Evolutionary conservation across 2,113 vertebrate genomes (phyloP).

Genomic region (Alligator mississippiensis): DNA sequence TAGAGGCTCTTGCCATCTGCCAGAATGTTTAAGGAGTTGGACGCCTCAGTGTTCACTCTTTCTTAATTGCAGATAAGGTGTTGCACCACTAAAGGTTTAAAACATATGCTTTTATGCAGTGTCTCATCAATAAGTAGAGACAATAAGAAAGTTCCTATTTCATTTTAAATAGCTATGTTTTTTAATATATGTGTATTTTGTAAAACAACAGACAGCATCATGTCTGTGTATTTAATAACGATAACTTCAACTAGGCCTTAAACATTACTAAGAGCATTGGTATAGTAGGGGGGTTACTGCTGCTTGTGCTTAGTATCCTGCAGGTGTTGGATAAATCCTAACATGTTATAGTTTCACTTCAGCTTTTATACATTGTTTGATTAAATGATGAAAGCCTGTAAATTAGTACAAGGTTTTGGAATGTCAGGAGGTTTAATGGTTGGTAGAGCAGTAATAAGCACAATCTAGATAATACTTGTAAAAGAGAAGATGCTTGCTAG

Average conservation of each 20-base stretch:
- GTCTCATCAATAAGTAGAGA: not conserved
- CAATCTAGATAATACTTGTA: not conserved
- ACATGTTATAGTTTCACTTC: not conserved
- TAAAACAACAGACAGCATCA: not conserved
- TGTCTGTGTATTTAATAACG: constrained; percentile 20
- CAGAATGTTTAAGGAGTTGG: not conserved
- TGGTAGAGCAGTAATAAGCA: not conserved
- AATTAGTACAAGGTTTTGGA: not conserved
- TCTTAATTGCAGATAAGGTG: not conserved
- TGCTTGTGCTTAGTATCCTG: not conserved
- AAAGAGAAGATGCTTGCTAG: not conserved
- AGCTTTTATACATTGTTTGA: not conserved
- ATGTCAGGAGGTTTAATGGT: not conserved
- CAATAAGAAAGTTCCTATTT: constrained; percentile 19
- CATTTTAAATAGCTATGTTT: constrained; percentile 26
- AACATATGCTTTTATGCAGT: constrained; percentile 30
- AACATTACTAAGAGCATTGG: not conserved
- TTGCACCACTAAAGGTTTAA: not conserved
- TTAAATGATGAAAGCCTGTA: not conserved
- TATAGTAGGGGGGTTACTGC: not conserved
- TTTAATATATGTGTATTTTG: not conserved
- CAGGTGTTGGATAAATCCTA: constrained; percentile 20
- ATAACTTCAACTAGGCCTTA: not conserved
- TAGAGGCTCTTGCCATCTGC: not conserved
- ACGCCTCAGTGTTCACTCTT: constrained; percentile 9